Conservation (phyloP, 2,113 vertebrate genomes). For the Menidia beryllina region DNA sequence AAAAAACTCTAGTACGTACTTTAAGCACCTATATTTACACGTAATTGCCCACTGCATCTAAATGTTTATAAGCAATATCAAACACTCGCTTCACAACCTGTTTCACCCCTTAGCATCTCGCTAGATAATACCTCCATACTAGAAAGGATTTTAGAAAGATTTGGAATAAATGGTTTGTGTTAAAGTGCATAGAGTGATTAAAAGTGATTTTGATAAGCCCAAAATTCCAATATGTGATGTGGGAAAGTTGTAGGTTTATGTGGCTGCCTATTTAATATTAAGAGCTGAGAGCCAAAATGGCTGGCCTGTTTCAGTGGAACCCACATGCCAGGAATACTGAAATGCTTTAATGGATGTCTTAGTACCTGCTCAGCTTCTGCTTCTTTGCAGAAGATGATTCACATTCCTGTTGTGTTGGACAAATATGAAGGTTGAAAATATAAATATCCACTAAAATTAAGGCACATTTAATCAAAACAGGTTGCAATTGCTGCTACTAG, state of each 20-base stretch:
- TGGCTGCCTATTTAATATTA: conserved; percentile 46
- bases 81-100: no score
- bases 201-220: not conserved
- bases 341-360: conserved; percentile 60
- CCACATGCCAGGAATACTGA: conserved; percentile 69
- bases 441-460: conserved; percentile 40
- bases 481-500: not conserved
- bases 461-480: not conserved
- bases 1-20: not conserved
- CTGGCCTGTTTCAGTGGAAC: conserved; percentile 60
- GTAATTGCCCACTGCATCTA: no score
- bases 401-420: conserved; percentile 25
- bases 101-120: no score
- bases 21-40: no score
- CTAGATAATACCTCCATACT: no score
- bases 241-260: conserved; percentile 34
- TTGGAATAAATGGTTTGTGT: not conserved
- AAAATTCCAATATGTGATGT: conserved; percentile 23
- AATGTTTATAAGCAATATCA: no score
- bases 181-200: not conserved
- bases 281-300: conserved; percentile 47
- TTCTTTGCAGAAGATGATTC: conserved; percentile 30
- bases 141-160: not conserved
- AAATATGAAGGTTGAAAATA: conserved; percentile 24
- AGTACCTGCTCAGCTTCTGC: conserved; percentile 50